These are phyloP conservation scores for Nipponia nippon DNA, from an alignment of 2,113 vertebrate genomes.

Conservation along the genomic window DNA sequence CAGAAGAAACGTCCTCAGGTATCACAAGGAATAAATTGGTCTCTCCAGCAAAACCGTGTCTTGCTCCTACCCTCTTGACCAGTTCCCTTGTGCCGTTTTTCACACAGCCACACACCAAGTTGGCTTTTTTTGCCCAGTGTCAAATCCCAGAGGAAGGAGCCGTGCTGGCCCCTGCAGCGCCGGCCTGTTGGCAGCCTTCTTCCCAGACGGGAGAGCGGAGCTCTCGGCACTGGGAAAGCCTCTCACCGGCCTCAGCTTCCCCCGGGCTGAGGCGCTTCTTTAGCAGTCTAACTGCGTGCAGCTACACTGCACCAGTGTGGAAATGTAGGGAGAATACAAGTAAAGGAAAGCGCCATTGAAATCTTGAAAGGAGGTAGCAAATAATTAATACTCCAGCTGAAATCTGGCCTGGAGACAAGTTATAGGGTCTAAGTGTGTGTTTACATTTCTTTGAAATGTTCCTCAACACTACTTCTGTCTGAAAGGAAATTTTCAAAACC, in stretches of 20 bases:
- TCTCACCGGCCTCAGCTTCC: not conserved
- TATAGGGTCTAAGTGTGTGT: not conserved
- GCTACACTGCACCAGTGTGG: not conserved
- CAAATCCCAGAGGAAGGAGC: not conserved
- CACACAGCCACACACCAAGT: not conserved
- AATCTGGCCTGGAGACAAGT: not conserved
- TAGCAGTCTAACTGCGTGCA: not conserved
- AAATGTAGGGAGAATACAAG: not conserved
- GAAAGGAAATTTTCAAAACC: constrained; percentile 12
- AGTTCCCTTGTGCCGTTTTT: not conserved
- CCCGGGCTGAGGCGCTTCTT: not conserved
- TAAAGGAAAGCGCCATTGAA: not conserved
- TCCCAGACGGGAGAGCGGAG: not conserved
- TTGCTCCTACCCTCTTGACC: not conserved
- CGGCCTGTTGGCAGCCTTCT: not conserved
- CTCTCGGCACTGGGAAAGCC: not conserved
- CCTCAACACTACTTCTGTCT: not conserved
- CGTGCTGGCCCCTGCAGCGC: not conserved
- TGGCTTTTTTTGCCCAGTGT: not conserved
- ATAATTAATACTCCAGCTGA: not conserved
- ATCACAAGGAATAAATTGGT: not conserved
- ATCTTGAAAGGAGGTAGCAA: not conserved
- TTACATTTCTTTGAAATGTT: constrained; percentile 35
- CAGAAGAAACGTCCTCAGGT: not conserved
- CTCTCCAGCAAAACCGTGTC: not conserved